Evolutionary conservation across 2,113 vertebrate genomes (phyloP).

Genomic region (Eulacestoma nigropectus): DNA sequence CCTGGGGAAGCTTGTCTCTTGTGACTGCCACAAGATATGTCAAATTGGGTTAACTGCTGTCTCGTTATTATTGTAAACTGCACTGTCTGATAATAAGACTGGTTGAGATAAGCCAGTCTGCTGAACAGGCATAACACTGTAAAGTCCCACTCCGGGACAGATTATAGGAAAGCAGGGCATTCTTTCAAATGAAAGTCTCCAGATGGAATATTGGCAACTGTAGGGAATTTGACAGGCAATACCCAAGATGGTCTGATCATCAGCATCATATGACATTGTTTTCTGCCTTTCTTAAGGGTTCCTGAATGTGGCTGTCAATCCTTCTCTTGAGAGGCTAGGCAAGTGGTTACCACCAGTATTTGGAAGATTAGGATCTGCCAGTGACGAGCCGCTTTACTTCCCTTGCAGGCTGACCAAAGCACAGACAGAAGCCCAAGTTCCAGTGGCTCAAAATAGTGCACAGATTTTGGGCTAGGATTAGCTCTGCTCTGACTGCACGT

Average conservation of each 20-base stretch:
- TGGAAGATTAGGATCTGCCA: neutral
- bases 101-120: slow-evolving; percentile 1
- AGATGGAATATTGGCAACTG: neutral
- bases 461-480: neutral
- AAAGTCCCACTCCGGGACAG: neutral
- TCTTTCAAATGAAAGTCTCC: neutral
- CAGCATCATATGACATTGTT: neutral
- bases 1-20: neutral
- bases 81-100: neutral
- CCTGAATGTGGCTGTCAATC: neutral
- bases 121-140: neutral
- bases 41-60: slow-evolving; percentile 16
- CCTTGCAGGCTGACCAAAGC: neutral
- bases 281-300: neutral
- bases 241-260: neutral
- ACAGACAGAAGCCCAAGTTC: neutral
- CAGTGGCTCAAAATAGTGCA: neutral
- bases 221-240: neutral
- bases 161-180: neutral
- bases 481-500: accelerated
- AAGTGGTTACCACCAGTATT: neutral
- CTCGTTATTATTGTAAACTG: slow-evolving; percentile 1
- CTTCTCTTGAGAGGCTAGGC: neutral
- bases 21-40: slow-evolving; percentile 1
- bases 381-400: neutral